Conservation (phyloP, 2,113 vertebrate genomes). For the Thalassoma bifasciatum region DNA sequence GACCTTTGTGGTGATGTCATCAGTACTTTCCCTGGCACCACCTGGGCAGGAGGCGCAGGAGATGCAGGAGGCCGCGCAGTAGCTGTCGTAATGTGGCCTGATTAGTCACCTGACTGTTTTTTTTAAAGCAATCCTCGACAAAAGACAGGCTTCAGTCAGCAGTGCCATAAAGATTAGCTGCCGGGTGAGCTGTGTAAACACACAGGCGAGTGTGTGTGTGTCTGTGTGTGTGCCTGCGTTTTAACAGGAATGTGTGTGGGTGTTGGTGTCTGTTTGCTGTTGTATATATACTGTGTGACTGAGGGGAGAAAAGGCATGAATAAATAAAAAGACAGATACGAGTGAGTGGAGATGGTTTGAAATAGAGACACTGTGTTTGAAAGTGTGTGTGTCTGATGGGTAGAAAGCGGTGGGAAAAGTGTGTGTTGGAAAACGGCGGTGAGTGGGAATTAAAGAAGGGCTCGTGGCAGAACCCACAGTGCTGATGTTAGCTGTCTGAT, state of each 20-base stretch:
- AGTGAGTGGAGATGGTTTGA: slow-evolving; percentile 44
- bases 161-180: slow-evolving; percentile 61
- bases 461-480: slow-evolving; percentile 67
- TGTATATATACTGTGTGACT: slow-evolving; percentile 42
- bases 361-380: slow-evolving; percentile 30
- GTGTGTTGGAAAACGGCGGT: slow-evolving; percentile 47
- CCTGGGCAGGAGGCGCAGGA: slow-evolving; percentile 52
- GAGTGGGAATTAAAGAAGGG: slow-evolving; percentile 58
- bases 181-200: slow-evolving; percentile 56
- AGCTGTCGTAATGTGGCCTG: slow-evolving; percentile 60
- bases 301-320: slow-evolving; percentile 27
- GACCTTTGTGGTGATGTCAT: slow-evolving; percentile 66
- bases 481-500: slow-evolving; percentile 80
- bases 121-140: slow-evolving; percentile 41
- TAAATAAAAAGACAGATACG: slow-evolving; percentile 46
- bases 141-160: slow-evolving; percentile 64
- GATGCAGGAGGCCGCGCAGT: slow-evolving; percentile 1
- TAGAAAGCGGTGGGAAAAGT: background rate
- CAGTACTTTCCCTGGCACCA: slow-evolving; percentile 73
- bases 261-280: slow-evolving; percentile 42
- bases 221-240: slow-evolving; percentile 43
- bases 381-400: slow-evolving; percentile 17
- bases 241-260: slow-evolving; percentile 62
- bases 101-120: slow-evolving; percentile 77
- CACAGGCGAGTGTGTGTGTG: slow-evolving; percentile 31